Evolutionary conservation across 2,888 invertebrate genomes (phyloP).

Genomic region (Perithous albicinctus): DNA sequence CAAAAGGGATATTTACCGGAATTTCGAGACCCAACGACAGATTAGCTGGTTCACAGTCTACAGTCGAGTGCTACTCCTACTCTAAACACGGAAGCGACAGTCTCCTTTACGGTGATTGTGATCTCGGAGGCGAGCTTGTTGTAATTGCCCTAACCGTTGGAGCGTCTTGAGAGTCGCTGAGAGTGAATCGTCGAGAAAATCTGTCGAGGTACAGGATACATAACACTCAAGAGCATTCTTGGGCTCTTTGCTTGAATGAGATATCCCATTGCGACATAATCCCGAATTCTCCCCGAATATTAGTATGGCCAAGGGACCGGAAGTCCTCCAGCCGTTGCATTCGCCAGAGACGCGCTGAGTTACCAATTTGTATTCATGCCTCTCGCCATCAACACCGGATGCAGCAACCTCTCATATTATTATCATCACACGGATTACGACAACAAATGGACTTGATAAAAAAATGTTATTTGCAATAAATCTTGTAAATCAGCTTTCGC

Average conservation of each 20-base stretch:
- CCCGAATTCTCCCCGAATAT: slow-evolving; percentile 12
- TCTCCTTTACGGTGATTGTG: slow-evolving; percentile 12
- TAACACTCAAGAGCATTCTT: too few relatives aligned
- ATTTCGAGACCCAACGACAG: too few relatives aligned
- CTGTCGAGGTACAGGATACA: neutral
- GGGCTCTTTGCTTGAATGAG: neutral
- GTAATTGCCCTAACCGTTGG: slow-evolving; percentile 12
- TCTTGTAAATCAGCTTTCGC: too few relatives aligned
- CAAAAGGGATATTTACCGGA: neutral
- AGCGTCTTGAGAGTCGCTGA: slow-evolving; percentile 1
- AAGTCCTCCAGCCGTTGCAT: slow-evolving; percentile 27
- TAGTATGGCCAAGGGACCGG: slow-evolving; percentile 11
- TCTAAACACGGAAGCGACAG: slow-evolving; percentile 16
- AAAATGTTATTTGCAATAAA: too few relatives aligned
- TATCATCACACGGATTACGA: too few relatives aligned
- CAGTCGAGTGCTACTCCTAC: too few relatives aligned
- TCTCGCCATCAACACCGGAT: too few relatives aligned
- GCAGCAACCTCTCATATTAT: too few relatives aligned
- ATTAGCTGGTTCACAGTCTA: too few relatives aligned
- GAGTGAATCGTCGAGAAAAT: slow-evolving; percentile 16
- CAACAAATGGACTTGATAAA: too few relatives aligned
- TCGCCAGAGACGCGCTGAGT: neutral
- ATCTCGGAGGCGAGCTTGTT: neutral
- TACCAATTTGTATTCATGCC: neutral
- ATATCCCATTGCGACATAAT: slow-evolving; percentile 10